These are phyloP conservation scores for Hydrophis major DNA, from an alignment of 2,797 vertebrate species.

Conservation along the genomic window DNA sequence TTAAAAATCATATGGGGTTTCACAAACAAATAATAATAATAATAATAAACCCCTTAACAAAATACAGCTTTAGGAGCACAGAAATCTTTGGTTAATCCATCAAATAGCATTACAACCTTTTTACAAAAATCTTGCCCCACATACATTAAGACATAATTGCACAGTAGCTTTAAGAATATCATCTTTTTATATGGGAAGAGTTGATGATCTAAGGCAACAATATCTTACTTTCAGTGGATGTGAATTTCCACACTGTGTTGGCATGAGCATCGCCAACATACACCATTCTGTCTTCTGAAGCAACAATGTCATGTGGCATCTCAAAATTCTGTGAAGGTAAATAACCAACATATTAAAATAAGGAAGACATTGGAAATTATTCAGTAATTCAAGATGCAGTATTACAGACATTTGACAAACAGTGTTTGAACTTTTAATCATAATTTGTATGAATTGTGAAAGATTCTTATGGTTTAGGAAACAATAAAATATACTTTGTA, in stretches of 20 bases:
- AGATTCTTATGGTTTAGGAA: not conserved
- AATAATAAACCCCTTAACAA: not conserved
- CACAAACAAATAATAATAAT: not conserved
- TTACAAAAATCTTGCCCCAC: not conserved
- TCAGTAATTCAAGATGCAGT: not conserved
- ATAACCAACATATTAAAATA: conserved; percentile 23
- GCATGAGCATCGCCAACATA: conserved; percentile 85
- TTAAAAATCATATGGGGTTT: not conserved
- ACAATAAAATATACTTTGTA: not conserved
- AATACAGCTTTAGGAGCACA: not conserved
- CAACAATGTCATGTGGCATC: conserved; percentile 91
- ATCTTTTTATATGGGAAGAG: not conserved
- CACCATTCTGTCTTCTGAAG: conserved; percentile 78
- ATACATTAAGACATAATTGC: not conserved
- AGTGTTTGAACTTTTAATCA: not conserved
- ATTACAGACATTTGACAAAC: not conserved
- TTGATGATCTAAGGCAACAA: not conserved
- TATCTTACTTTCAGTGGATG: conserved; percentile 82
- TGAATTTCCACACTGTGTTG: conserved; percentile 85
- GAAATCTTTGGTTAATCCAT: not conserved
- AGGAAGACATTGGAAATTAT: not conserved
- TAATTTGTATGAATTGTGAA: not conserved
- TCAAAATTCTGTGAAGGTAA: conserved; percentile 79
- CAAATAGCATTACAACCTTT: not conserved
- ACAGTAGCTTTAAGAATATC: not conserved